Evolutionary conservation across 2,797 vertebrate genomes (phyloP), one percentile per base, ranked within the genome.

Genomic region (Lutra lutra): DNA sequence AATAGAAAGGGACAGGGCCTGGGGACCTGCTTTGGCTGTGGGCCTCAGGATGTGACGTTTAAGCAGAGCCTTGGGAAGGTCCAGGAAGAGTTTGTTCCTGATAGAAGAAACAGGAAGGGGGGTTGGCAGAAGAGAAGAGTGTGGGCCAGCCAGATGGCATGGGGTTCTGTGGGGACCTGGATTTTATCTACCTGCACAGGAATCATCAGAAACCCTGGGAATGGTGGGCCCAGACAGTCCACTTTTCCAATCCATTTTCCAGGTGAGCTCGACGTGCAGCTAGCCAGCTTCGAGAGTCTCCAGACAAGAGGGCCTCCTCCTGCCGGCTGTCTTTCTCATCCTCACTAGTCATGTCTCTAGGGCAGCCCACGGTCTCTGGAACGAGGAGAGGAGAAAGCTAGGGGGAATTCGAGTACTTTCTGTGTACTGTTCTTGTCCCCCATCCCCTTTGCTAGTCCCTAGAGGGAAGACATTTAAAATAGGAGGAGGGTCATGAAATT

Each of bases 131-230:
- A 72, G 56, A 25, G 17, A 15, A 17, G 1, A 23, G 70, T 35
- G 35, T 8, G 64, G 51, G 25, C 10, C 17, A 29, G 13, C 35
- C 20, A 25, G 82, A 25, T 5, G 18, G 43, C 1, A 0, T 4
- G 12, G 9, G n/a, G 7, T 1, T 25, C 35, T 0, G 0, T 0
- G 9, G 29, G 38, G 11, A 8, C n/a, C 14, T n/a, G 60, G 60
- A 27, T 72, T 43, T 64, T 20, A 7, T 23, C 79, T 20, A 21
- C n/a, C 20, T 78, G 70, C 62, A 32, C 10, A 1, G 18, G 64
- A 25, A 18, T 27, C 32, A 2, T 51, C 51, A 40, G 72, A 54
- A 35, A 0, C n/a, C 46, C 29, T 38, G 7, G 0, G 29, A 46
- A 46, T 12, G 11, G 40, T 18, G 32, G 51, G 12, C 2, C 21